These are phyloP conservation scores for Halesus radiatus DNA, from an alignment of 1,140 invertebrate genomes.

Conservation along the genomic window DNA sequence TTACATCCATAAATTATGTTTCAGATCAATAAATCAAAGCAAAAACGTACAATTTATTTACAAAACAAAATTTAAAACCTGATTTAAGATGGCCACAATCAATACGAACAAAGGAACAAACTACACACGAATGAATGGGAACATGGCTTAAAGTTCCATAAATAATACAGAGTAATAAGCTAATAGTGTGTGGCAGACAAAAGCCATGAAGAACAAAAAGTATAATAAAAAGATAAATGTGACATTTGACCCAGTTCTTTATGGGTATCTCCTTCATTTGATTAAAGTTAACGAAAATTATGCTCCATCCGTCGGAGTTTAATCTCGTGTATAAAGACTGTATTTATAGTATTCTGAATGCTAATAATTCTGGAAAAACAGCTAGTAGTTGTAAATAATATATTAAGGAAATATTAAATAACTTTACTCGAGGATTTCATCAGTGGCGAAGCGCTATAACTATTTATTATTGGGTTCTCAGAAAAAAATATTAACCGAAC, in stretches of 20 bases:
- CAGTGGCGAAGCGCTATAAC: no score
- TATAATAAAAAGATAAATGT: constrained; percentile 24
- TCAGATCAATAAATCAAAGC: no score
- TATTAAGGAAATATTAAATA: no score
- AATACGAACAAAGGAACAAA: neutral
- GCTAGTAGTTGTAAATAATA: no score
- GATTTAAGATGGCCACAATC: neutral
- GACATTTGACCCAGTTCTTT: constrained; percentile 19
- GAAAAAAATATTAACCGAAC: no score
- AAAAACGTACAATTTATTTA: no score
- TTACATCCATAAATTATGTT: no score
- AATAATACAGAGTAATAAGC: constrained; percentile 44
- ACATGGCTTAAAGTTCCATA: constrained; percentile 22
- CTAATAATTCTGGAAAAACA: no score
- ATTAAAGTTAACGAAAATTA: constrained; percentile 3
- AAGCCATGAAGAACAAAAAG: neutral
- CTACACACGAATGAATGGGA: constrained; percentile 13
- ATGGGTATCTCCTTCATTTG: neutral
- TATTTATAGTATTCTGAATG: no score
- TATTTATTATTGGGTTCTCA: no score
- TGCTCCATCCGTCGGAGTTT: constrained; percentile 1
- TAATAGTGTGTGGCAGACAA: constrained; percentile 28
- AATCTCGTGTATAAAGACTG: neutral
- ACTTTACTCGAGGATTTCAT: no score
- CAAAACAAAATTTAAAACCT: no score